These are phyloP conservation scores for Eulacestoma nigropectus DNA, from an alignment of 2,113 vertebrate genomes.

Conservation along the genomic window DNA sequence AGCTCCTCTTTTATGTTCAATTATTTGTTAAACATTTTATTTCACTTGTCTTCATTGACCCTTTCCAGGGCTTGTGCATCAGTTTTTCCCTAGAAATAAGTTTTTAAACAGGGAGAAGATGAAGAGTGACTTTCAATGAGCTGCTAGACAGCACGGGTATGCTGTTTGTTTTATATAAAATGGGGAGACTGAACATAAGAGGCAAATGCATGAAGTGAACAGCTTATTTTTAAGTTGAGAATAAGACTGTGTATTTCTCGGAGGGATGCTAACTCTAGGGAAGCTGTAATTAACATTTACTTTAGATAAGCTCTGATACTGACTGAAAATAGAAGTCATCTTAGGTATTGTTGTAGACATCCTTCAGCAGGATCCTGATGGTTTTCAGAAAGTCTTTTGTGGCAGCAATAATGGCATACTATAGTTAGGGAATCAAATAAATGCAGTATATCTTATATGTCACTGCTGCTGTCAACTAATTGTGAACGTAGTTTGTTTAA, in stretches of 20 bases:
- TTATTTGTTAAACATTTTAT: background rate
- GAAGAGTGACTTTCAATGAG: background rate
- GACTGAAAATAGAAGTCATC: background rate
- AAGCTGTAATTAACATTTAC: background rate
- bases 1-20: background rate
- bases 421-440: background rate
- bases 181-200: background rate
- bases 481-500: background rate
- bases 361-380: background rate
- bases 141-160: background rate
- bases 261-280: background rate
- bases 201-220: background rate
- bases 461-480: background rate
- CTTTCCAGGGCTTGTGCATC: background rate
- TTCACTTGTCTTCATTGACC: background rate
- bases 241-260: background rate
- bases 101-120: background rate
- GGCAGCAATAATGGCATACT: background rate
- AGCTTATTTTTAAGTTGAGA: background rate
- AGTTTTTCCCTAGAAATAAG: background rate
- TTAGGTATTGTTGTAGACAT: background rate
- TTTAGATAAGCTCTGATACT: slow-evolving; percentile 9
- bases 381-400: background rate
- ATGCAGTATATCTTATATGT: background rate
- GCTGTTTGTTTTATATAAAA: background rate